Evolutionary conservation across 1,140 invertebrate genomes (phyloP).

Genomic region (Triops longicaudatus): DNA sequence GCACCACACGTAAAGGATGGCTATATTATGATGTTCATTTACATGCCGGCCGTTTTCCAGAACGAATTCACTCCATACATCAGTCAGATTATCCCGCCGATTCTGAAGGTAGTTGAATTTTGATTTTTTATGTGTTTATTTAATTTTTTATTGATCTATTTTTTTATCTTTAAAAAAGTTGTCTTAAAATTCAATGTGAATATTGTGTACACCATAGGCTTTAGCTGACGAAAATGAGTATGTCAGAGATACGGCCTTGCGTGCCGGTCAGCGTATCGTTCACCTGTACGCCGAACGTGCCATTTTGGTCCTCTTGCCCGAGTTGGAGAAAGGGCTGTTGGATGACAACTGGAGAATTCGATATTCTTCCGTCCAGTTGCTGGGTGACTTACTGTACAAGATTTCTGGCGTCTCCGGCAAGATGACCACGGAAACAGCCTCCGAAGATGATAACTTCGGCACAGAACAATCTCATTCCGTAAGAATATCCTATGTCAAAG

Average conservation of each 20-base stretch:
- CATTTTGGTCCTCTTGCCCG: slow-evolving; percentile 83
- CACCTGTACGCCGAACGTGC: slow-evolving; percentile 94
- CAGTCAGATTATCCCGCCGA: slow-evolving; percentile 94
- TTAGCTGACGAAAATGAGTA: slow-evolving; percentile 98
- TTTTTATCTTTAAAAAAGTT: slow-evolving; percentile 16
- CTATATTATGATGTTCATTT: slow-evolving; percentile 99
- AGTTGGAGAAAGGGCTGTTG: slow-evolving; percentile 86
- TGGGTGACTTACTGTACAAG: slow-evolving; percentile 92
- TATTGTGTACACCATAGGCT: slow-evolving; percentile 47
- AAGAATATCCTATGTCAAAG: slow-evolving; percentile 26
- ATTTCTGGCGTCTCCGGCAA: slow-evolving; percentile 97
- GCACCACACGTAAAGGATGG: slow-evolving; percentile 97
- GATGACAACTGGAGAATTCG: slow-evolving; percentile 98
- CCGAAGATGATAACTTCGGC: slow-evolving; percentile 98
- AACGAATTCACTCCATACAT: slow-evolving; percentile 93
- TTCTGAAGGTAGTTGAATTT: slow-evolving; percentile 83
- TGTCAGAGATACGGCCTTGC: slow-evolving; percentile 91
- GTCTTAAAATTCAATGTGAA: background rate
- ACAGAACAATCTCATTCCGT: slow-evolving; percentile 84
- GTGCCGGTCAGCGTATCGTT: slow-evolving; percentile 94
- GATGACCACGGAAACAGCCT: slow-evolving; percentile 96
- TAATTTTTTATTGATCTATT: too few species aligned
- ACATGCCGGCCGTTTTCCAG: slow-evolving; percentile 94
- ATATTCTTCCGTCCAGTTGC: slow-evolving; percentile 88
- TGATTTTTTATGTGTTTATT: too few species aligned